phyloP scores from a whole-genome alignment of 1,140 invertebrate species.

The Psix sp. region DNA sequence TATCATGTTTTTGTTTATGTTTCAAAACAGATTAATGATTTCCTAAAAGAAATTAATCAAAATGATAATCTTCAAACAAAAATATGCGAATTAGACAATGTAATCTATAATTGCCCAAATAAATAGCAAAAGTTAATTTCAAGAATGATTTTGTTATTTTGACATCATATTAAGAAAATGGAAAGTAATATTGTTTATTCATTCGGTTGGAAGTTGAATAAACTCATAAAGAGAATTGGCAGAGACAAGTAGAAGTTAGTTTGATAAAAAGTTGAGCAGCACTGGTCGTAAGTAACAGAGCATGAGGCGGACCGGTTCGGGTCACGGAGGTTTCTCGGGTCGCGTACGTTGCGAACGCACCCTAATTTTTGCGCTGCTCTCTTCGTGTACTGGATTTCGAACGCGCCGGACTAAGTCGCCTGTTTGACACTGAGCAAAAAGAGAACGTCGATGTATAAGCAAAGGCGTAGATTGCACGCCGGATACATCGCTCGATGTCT shows the following conservation, averaged over 20 bases:
- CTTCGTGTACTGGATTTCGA: constrained; percentile 4
- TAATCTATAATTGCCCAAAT: no score
- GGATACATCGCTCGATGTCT: constrained; percentile 60
- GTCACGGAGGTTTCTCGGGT: constrained; percentile 71
- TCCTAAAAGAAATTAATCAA: no score
- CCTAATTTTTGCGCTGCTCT: constrained; percentile 57
- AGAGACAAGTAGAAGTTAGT: constrained; percentile 15
- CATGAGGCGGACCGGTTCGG: constrained; percentile 73
- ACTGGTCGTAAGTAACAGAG: constrained; percentile 61
- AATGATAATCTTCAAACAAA: no score
- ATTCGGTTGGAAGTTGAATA: constrained; percentile 8
- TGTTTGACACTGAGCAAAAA: constrained; percentile 57
- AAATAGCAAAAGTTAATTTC: no score
- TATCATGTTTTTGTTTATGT: no score
- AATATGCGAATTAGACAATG: no score
- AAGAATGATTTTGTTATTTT: no score
- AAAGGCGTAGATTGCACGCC: constrained; percentile 47
- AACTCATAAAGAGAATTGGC: constrained; percentile 9
- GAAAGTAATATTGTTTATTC: no score
- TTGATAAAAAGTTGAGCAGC: constrained; percentile 68
- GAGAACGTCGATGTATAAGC: constrained; percentile 22
- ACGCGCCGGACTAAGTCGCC: constrained; percentile 45
- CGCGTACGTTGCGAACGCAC: constrained; percentile 62
- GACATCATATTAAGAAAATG: no score
- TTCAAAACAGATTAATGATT: no score